These are phyloP conservation scores for Heteractis magnifica DNA, from an alignment of 92 coral and sea anemone species.

Conservation along the genomic window DNA sequence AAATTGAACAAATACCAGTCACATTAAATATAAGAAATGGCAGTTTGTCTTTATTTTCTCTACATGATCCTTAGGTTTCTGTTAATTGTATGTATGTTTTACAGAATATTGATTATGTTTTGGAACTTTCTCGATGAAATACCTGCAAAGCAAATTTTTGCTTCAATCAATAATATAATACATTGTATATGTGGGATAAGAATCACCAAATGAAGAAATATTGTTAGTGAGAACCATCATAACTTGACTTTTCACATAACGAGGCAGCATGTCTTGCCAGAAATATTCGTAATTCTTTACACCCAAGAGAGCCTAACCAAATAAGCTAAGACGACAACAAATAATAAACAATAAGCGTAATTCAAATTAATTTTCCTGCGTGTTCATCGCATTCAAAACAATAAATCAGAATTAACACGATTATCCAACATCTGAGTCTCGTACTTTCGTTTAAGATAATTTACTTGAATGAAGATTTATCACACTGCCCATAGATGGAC, in stretches of 20 bases:
- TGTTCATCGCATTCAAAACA: not conserved
- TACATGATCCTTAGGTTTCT: not conserved
- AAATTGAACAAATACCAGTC: too few relatives aligned
- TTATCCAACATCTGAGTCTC: not conserved
- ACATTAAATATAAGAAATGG: too few relatives aligned
- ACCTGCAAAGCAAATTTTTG: too few relatives aligned
- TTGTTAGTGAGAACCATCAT: not conserved
- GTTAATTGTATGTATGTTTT: not conserved
- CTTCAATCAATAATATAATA: not conserved
- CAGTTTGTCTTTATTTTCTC: not conserved
- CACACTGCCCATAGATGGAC: not conserved
- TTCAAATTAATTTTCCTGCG: not conserved
- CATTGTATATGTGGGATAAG: not conserved
- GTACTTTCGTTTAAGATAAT: not conserved
- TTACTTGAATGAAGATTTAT: not conserved
- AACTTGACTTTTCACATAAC: not conserved
- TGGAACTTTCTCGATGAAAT: too few relatives aligned
- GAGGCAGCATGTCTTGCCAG: not conserved
- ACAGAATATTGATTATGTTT: too few relatives aligned
- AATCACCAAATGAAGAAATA: not conserved
- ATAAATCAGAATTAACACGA: not conserved
- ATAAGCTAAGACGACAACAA: not conserved
- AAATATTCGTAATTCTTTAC: not conserved
- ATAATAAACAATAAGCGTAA: not conserved
- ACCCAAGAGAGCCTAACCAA: too few relatives aligned